These are phyloP conservation scores for Hyperoodon ampullatus DNA, from an alignment of 2,113 vertebrate species.

Conservation along the genomic window DNA sequence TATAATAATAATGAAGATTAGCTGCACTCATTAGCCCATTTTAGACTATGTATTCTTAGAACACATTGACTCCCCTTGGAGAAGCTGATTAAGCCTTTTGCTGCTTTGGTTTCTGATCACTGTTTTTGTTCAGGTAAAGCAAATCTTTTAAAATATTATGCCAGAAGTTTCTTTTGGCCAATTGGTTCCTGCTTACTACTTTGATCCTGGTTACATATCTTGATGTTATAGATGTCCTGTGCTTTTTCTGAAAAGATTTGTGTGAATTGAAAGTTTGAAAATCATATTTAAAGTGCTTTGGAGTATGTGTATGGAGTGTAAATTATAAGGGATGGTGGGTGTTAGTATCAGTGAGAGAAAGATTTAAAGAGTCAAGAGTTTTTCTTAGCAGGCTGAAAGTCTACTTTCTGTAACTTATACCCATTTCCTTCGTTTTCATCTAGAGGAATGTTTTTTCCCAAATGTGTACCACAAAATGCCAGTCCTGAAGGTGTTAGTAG, in stretches of 20 bases:
- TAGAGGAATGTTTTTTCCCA: background rate
- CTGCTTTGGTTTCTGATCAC: conserved; percentile 37
- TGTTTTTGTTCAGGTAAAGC: conserved; percentile 41
- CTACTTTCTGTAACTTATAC: background rate
- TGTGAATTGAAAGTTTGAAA: conserved; percentile 46
- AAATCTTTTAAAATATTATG: background rate
- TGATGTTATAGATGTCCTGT: background rate
- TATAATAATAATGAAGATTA: conserved; percentile 55
- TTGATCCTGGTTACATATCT: background rate
- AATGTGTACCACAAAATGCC: background rate
- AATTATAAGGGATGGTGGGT: background rate
- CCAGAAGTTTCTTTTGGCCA: conserved; percentile 24
- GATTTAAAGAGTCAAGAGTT: background rate
- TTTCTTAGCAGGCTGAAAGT: conserved; percentile 34
- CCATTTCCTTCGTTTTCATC: background rate
- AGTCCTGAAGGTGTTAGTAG: background rate
- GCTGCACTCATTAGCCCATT: conserved; percentile 46
- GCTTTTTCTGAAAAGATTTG: conserved; percentile 41
- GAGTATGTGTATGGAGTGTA: background rate
- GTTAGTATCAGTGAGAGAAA: background rate
- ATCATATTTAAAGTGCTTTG: conserved; percentile 31
- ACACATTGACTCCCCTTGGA: conserved; percentile 39
- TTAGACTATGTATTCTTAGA: conserved; percentile 72
- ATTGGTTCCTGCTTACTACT: background rate
- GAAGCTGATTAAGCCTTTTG: background rate